These are phyloP conservation scores for Neosilurus hyrtlii DNA, from an alignment of 2,797 vertebrate genomes.

Conservation along the genomic window DNA sequence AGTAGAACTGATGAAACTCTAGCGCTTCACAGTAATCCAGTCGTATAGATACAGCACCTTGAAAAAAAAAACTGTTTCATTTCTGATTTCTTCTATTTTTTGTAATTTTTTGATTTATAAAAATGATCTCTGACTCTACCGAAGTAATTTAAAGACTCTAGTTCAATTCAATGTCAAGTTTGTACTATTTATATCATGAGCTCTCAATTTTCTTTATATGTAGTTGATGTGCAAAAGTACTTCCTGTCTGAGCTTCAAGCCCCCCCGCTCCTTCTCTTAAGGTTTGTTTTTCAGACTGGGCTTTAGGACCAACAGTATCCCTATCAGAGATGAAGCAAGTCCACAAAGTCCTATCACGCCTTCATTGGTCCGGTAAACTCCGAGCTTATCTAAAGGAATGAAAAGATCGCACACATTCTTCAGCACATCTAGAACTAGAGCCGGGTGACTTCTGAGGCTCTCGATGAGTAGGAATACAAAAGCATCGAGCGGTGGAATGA, in stretches of 20 bases:
- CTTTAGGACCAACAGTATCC: conserved; percentile 78
- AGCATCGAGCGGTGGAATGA: conserved; percentile 70
- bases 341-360: conserved; percentile 88
- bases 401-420: conserved; percentile 91
- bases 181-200: neutral
- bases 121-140: neutral
- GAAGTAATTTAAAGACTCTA: neutral
- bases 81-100: no score
- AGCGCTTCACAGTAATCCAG: neutral
- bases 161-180: neutral
- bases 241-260: neutral
- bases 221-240: neutral
- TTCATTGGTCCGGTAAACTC: conserved; percentile 79
- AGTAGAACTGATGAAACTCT: neutral
- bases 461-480: conserved; percentile 74
- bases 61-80: no score
- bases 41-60: neutral
- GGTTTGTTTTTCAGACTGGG: conserved; percentile 81
- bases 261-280: neutral
- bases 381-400: conserved; percentile 83
- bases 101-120: no score
- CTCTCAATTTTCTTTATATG: neutral
- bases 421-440: conserved; percentile 80
- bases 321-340: conserved; percentile 85
- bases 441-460: conserved; percentile 78